Evolutionary conservation across 2,113 vertebrate species (phyloP).

Genomic region (Anser brachyrhynchus): DNA sequence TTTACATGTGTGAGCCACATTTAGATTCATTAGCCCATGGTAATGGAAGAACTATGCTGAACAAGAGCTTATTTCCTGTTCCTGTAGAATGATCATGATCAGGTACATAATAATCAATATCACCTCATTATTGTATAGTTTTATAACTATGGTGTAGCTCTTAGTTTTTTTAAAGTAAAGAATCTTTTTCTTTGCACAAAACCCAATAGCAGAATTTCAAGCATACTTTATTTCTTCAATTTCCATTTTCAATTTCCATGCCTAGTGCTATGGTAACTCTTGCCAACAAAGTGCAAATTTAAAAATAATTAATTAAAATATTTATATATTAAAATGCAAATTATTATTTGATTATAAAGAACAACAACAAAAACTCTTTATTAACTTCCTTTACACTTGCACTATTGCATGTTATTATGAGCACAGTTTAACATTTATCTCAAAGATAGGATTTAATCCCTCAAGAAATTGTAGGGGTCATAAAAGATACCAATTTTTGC

Average conservation of each 20-base stretch:
- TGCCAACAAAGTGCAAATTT: not conserved
- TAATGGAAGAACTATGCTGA: not conserved
- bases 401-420: not conserved
- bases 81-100: not conserved
- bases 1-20: not conserved
- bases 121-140: not conserved
- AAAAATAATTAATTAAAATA: not conserved
- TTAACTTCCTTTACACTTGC: not conserved
- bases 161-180: not conserved
- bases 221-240: not conserved
- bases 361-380: not conserved
- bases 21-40: not conserved
- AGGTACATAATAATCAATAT: not conserved
- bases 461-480: not conserved
- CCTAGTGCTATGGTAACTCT: not conserved
- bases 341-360: too few relatives aligned
- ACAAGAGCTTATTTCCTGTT: not conserved
- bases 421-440: not conserved
- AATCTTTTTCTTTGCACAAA: not conserved
- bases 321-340: not conserved
- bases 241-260: not conserved
- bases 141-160: not conserved
- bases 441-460: not conserved
- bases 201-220: fast-evolving
- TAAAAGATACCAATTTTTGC: not conserved